Conservation (phyloP, 2,797 vertebrate species). For the Sebastes nivosus region DNA sequence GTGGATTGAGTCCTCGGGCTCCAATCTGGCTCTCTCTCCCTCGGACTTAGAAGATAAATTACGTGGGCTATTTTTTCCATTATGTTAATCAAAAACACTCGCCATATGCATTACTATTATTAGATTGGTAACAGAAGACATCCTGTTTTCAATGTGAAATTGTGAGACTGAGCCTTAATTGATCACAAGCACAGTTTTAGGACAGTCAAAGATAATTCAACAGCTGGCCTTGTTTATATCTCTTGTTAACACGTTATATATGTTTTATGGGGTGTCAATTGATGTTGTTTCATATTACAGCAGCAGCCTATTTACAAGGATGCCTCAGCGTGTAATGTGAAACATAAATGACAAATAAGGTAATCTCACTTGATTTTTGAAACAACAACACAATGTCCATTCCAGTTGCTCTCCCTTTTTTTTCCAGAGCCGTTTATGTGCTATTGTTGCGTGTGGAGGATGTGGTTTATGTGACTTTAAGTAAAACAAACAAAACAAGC, state of each 20-base stretch:
- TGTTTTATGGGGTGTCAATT: constrained; percentile 78
- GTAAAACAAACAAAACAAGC: constrained; percentile 71
- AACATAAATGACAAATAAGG: constrained; percentile 62
- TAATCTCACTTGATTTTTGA: constrained; percentile 59
- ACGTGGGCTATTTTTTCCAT: constrained; percentile 82
- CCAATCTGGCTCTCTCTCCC: constrained; percentile 81
- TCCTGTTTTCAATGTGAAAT: constrained; percentile 76
- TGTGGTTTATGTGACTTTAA: constrained; percentile 64
- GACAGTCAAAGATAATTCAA: constrained; percentile 78
- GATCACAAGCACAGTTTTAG: constrained; percentile 76
- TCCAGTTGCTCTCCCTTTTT: constrained; percentile 11
- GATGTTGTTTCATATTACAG: constrained; percentile 69
- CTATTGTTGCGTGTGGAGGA: constrained; percentile 40
- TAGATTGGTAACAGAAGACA: constrained; percentile 79
- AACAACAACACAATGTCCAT: constrained; percentile 33
- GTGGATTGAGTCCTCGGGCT: constrained; percentile 86
- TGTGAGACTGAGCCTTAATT: constrained; percentile 75
- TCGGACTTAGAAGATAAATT: constrained; percentile 85
- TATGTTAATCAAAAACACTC: constrained; percentile 85
- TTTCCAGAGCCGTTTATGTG: constrained; percentile 30
- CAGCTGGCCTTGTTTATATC: constrained; percentile 80
- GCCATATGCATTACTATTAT: constrained; percentile 83
- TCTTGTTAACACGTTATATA: constrained; percentile 84
- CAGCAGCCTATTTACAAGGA: constrained; percentile 67
- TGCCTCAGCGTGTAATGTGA: constrained; percentile 56